Conservation (phyloP, 2,888 invertebrate genomes). For the Eupelmus urozonus region DNA sequence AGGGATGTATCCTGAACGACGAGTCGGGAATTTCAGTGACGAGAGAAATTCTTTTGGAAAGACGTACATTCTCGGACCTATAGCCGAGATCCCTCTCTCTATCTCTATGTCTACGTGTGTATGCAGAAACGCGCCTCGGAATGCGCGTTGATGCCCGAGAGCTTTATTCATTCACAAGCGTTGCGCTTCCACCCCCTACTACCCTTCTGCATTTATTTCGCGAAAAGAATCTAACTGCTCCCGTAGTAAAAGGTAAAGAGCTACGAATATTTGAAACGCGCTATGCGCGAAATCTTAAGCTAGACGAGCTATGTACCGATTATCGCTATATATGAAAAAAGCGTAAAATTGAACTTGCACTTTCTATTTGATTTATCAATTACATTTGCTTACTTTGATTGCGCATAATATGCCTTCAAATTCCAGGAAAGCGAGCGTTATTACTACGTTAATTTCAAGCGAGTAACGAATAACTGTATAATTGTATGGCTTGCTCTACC, state of each 20-base stretch:
- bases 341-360: no score
- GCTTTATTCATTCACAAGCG: not conserved
- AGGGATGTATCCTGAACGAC: not conserved
- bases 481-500: no score
- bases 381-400: no score
- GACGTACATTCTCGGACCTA: not conserved
- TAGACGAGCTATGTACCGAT: not conserved
- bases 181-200: not conserved
- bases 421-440: no score
- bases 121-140: not conserved
- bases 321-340: no score
- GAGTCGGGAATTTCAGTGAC: conserved; percentile 32
- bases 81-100: not conserved
- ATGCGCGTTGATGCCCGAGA: not conserved
- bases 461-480: no score
- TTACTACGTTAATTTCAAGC: no score
- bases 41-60: conserved; percentile 18
- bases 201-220: no score
- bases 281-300: conserved; percentile 6
- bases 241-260: not conserved
- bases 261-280: not conserved
- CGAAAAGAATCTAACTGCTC: not conserved
- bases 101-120: not conserved
- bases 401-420: no score
- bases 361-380: no score